Percentiles rank a stretch among this genome's conserved stretches.
Conservation (phyloP, 2,113 vertebrate species). For the Cyprinodon variegatus region DNA sequence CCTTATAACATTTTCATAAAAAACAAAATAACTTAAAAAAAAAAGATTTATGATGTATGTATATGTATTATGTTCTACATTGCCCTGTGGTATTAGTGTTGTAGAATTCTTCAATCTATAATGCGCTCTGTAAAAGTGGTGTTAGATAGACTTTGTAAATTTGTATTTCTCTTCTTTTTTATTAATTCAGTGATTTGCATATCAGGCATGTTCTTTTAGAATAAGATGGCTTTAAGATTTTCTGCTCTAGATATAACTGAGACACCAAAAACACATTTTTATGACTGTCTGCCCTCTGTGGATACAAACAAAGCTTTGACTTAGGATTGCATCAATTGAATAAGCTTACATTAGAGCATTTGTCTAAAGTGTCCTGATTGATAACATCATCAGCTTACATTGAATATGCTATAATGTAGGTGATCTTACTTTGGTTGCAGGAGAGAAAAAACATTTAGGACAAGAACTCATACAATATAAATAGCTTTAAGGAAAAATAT, state of each 20-base stretch:
- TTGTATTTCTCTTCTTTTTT: neutral
- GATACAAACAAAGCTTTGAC: neutral
- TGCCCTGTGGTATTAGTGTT: neutral
- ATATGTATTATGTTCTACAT: neutral
- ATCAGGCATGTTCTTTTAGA: neutral
- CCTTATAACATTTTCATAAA: conserved; percentile 8
- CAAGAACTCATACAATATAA: conserved; percentile 63
- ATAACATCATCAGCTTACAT: conserved; percentile 16
- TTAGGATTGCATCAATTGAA: conserved; percentile 1
- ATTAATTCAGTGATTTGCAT: neutral
- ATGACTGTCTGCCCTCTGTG: neutral
- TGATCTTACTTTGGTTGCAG: conserved; percentile 35
- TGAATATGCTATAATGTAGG: conserved; percentile 35
- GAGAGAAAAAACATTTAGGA: conserved; percentile 45
- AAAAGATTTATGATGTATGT: no score
- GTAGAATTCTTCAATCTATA: neutral
- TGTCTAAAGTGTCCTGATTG: conserved; percentile 6
- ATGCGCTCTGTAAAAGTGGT: neutral
- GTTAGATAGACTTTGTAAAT: neutral
- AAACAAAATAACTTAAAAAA: neutral
- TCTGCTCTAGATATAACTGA: neutral
- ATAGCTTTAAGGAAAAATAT: conserved; percentile 46
- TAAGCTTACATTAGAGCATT: conserved; percentile 3
- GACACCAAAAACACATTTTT: neutral
- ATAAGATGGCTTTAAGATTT: neutral